Conservation (phyloP, 2,113 vertebrate genomes). For the Tragelaphus imberbis region DNA sequence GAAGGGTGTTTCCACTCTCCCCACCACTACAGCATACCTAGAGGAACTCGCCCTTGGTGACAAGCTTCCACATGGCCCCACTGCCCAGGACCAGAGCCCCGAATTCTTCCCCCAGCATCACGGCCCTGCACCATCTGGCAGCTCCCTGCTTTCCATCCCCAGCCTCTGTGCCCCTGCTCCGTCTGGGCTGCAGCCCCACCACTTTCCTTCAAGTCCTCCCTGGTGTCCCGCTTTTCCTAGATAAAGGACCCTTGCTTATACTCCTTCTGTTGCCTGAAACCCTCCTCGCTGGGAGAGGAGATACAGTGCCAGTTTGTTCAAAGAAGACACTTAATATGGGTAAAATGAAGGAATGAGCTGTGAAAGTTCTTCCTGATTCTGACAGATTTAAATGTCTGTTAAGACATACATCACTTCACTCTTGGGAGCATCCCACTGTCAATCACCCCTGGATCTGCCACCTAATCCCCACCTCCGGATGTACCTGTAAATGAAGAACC, state of each 20-base stretch:
- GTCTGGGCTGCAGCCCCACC: accelerated
- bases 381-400: neutral
- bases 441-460: neutral
- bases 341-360: neutral
- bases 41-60: too few relatives aligned
- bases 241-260: neutral
- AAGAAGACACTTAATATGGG: neutral
- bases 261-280: neutral
- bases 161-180: neutral
- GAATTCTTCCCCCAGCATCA: neutral
- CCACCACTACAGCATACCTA: neutral
- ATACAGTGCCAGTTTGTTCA: neutral
- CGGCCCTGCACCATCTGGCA: neutral
- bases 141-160: too few relatives aligned
- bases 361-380: neutral
- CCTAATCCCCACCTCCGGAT: neutral
- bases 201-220: neutral
- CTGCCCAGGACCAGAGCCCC: neutral
- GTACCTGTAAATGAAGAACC: neutral
- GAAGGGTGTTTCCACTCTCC: neutral
- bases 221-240: neutral
- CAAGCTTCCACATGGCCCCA: neutral
- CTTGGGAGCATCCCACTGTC: neutral
- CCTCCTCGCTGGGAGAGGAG: neutral
- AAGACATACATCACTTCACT: neutral